phyloP scores from a whole-genome alignment of 2,888 invertebrate genomes.

The Nycteola revayana region DNA sequence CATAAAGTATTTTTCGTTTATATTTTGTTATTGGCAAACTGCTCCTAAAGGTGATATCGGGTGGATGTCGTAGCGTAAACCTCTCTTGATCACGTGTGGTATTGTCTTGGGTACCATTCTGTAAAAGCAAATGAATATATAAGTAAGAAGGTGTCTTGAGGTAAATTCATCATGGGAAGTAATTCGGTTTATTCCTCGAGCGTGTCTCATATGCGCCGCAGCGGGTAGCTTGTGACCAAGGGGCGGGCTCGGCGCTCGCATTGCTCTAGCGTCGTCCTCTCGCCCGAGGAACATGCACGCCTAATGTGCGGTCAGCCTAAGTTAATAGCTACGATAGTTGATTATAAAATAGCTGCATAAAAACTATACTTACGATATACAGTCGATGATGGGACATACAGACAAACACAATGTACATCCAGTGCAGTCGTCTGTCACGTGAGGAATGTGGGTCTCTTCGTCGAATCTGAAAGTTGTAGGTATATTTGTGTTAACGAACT shows the following conservation, averaged over 20 bases:
- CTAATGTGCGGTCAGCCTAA: no score
- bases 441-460: constrained; percentile 93
- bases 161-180: no score
- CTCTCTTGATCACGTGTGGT: constrained; percentile 93
- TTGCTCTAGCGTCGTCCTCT: no score
- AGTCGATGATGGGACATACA: constrained; percentile 99
- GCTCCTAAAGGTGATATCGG: constrained; percentile 61
- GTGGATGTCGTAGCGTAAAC: constrained; percentile 71
- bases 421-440: constrained; percentile 94
- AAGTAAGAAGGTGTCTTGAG: no score
- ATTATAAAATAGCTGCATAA: no score
- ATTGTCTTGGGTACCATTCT: constrained; percentile 96
- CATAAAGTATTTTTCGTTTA: constrained; percentile 15
- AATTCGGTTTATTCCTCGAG: no score
- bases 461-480: constrained; percentile 86
- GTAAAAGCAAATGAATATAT: constrained; percentile 52
- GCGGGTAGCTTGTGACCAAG: no score
- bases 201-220: no score
- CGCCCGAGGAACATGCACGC: no score
- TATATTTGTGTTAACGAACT: no score
- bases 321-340: no score
- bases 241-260: no score
- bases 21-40: constrained; percentile 54
- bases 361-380: constrained; percentile 89
- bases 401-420: constrained; percentile 98